phyloP scores from a whole-genome alignment of 2,888 invertebrate species.

The Ophion ellenae region DNA sequence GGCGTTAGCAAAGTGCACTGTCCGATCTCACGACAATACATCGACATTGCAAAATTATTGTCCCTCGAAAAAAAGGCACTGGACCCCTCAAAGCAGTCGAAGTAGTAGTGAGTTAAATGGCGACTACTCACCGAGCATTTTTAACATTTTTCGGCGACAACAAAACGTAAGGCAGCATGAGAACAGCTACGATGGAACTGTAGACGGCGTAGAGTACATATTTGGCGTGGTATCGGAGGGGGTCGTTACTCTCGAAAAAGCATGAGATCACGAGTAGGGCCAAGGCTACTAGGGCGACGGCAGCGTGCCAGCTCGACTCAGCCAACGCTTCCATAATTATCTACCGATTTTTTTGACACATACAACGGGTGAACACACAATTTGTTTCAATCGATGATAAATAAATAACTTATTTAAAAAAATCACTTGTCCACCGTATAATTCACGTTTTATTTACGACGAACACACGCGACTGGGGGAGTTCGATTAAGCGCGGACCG shows the following conservation, averaged over 20 bases:
- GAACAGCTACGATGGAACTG: constrained; percentile 57
- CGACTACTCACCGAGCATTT: constrained; percentile 56
- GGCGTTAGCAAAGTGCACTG: too few relatives aligned
- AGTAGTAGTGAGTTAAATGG: too few relatives aligned
- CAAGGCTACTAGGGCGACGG: constrained; percentile 25
- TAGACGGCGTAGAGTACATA: constrained; percentile 65
- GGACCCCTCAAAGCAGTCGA: too few relatives aligned
- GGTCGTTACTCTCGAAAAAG: constrained; percentile 65
- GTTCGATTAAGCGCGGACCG: constrained; percentile 32
- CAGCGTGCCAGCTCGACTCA: constrained; percentile 33
- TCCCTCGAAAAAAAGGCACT: not conserved
- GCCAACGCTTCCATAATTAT: constrained; percentile 42
- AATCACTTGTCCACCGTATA: not conserved
- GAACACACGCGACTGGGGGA: constrained; percentile 29
- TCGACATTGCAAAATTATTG: not conserved
- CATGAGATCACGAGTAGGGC: constrained; percentile 63
- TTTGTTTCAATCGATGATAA: not conserved
- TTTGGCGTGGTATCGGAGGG: constrained; percentile 65
- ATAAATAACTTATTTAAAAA: not conserved
- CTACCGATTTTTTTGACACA: not conserved
- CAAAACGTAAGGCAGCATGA: constrained; percentile 60
- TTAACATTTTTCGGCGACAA: constrained; percentile 65
- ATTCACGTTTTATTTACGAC: constrained; percentile 42
- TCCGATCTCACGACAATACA: too few relatives aligned
- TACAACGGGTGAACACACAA: not conserved